phyloP scores from a whole-genome alignment of 2,797 vertebrate species.

The Micrastur ruficollis region DNA sequence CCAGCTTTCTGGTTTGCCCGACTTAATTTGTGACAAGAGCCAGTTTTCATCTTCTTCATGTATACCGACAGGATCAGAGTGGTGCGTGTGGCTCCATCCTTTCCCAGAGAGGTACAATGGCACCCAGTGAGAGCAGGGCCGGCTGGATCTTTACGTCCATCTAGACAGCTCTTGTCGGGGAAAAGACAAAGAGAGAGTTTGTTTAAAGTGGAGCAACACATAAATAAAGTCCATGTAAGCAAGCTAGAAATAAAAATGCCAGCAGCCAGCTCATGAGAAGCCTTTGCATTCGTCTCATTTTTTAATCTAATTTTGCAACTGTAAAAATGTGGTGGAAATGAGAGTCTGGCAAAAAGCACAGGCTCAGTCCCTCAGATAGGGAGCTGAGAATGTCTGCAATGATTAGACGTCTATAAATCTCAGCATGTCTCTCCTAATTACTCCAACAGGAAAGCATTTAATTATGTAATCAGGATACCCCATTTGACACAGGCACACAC shows the following conservation, averaged over 20 bases:
- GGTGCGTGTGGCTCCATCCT: background rate
- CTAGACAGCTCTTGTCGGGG: background rate
- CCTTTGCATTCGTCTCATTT: background rate
- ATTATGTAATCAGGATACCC: conserved; percentile 18
- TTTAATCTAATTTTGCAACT: background rate
- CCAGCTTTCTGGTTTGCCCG: background rate
- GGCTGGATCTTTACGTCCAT: background rate
- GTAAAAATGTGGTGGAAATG: background rate
- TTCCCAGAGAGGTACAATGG: background rate
- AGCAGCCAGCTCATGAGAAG: background rate
- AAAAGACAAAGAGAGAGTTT: background rate
- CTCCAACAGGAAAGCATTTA: conserved; percentile 52
- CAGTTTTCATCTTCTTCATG: background rate
- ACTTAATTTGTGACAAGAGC: background rate
- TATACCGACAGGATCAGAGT: background rate
- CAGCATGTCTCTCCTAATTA: conserved; percentile 22
- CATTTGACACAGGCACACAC: background rate
- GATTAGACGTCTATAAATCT: conserved; percentile 26
- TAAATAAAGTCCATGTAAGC: background rate
- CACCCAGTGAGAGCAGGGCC: background rate
- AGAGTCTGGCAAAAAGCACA: background rate
- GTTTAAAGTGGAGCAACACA: background rate
- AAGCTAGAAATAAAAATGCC: background rate
- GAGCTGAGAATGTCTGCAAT: background rate
- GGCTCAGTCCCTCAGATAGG: background rate